Conservation (phyloP, 1,140 invertebrate genomes). For the Zaprionus kolodkinae region DNA sequence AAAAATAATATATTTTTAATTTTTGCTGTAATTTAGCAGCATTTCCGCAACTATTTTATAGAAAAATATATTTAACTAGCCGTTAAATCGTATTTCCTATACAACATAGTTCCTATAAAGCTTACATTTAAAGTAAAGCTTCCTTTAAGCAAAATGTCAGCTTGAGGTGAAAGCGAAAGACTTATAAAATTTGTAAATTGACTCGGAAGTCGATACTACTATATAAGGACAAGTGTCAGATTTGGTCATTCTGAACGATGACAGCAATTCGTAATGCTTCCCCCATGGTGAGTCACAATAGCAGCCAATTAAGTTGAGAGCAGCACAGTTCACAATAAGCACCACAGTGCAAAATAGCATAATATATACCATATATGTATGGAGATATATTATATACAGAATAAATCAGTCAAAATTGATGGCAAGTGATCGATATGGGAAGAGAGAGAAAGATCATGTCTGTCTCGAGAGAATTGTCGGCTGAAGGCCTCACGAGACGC, state of each 20-base stretch:
- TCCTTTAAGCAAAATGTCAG: too few species aligned
- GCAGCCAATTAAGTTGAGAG: background rate
- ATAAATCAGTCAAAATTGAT: background rate
- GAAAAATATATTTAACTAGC: too few species aligned
- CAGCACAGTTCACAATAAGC: slow-evolving; percentile 3
- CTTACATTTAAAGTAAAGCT: slow-evolving; percentile 40
- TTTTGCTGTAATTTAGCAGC: too few species aligned
- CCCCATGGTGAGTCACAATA: slow-evolving; percentile 28
- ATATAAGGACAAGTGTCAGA: slow-evolving; percentile 72
- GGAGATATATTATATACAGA: background rate
- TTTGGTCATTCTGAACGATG: slow-evolving; percentile 53
- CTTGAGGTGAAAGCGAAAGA: slow-evolving; percentile 43
- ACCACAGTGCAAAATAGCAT: background rate
- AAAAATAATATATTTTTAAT: too few species aligned
- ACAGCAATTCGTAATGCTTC: slow-evolving; percentile 1
- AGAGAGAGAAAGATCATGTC: background rate
- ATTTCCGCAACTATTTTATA: too few species aligned
- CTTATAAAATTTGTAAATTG: slow-evolving; percentile 29
- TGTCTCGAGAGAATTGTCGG: background rate
- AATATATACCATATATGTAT: background rate
- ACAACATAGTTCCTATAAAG: slow-evolving; percentile 18
- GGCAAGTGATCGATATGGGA: background rate
- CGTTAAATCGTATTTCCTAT: background rate
- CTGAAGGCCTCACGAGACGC: background rate
- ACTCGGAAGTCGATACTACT: slow-evolving; percentile 56